Base-by-base conservation (phyloP, 2,113 vertebrate genomes). In the Chloroceryle aenea region DNA sequence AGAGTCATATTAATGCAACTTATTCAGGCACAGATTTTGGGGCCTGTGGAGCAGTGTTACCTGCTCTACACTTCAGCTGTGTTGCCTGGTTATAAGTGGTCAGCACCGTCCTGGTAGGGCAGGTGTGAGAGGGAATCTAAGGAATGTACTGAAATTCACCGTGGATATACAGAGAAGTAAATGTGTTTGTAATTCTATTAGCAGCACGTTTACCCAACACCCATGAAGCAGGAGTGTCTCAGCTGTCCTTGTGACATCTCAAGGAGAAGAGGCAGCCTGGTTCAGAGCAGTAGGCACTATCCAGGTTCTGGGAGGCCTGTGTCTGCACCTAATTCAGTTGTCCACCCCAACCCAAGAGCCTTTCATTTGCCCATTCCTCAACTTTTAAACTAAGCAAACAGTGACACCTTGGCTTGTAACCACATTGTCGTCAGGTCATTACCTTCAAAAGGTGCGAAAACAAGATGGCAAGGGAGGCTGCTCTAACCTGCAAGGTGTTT, bases 111-210 rank as follows among this genome's bases (percentile, higher is more conserved):
- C 63, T 30, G 32, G 12, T 36, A n/a, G 15, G 45, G 30, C 7
- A 19, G 30, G 22, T 29, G 11, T 68, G 50, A n/a, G 32, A 40
- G 32, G 22, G 18, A 45, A 29, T 38, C n/a, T 13, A 21, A 29
- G 7, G 16, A n/a, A 56, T 2, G 16, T 22, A 30, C 19, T 19
- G 55, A 53, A 58, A 74, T 36, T 62, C 58, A 7, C 53, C n/a
- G 47, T 6, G 43, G 48, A 15, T 40, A 17, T 10, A 32, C 0
- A 5, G 47, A 29, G 9, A 74, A 45, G 25, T 12, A n/a, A 87
- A 55, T 1, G 1, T 0, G 9, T 10, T 25, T 27, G 19, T 25
- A 12, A 14, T 8, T 29, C 55, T 19, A 9, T 52, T 34, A 4
- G 4, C 43, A 59, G 47, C 25, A 62, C 47, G 6, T 36, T 52